These are phyloP conservation scores for Herminia tarsipennalis DNA, from an alignment of 2,888 invertebrate genomes.

Conservation along the genomic window DNA sequence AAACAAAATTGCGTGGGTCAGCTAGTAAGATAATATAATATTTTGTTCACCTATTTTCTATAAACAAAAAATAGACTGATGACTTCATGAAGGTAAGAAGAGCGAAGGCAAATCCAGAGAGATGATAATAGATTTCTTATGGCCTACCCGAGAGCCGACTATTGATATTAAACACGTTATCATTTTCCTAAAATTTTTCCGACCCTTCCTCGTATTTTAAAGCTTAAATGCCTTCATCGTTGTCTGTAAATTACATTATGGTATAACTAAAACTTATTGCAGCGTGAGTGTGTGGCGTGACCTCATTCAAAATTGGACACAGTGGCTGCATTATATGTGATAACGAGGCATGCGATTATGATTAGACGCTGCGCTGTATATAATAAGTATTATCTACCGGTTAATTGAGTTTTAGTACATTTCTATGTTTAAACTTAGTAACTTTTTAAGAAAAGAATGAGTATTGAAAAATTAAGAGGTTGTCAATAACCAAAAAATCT, in stretches of 20 bases:
- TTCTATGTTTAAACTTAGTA: not conserved
- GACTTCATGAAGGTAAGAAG: no score
- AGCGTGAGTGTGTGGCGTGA: not conserved
- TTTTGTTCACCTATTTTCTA: no score
- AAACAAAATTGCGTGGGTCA: no score
- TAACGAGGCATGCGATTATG: constrained; percentile 14
- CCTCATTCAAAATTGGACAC: not conserved
- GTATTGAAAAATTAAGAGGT: no score
- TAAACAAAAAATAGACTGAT: no score
- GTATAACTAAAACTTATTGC: not conserved
- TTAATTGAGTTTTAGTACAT: constrained; percentile 22
- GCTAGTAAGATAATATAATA: no score
- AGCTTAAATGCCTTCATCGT: not conserved
- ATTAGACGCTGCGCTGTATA: constrained; percentile 5
- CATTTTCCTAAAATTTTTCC: not conserved
- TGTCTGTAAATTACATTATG: not conserved
- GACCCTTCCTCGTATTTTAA: not conserved
- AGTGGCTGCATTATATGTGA: not conserved
- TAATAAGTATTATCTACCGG: constrained; percentile 14
- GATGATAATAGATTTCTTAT: no score
- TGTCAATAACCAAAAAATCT: no score
- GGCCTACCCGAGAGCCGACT: no score
- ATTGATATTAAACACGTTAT: no score
- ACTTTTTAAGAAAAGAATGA: no score
- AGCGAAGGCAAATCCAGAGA: no score